These are phyloP conservation scores for Pseudoips prasinana DNA, from an alignment of 2,888 invertebrate genomes.

Conservation along the genomic window DNA sequence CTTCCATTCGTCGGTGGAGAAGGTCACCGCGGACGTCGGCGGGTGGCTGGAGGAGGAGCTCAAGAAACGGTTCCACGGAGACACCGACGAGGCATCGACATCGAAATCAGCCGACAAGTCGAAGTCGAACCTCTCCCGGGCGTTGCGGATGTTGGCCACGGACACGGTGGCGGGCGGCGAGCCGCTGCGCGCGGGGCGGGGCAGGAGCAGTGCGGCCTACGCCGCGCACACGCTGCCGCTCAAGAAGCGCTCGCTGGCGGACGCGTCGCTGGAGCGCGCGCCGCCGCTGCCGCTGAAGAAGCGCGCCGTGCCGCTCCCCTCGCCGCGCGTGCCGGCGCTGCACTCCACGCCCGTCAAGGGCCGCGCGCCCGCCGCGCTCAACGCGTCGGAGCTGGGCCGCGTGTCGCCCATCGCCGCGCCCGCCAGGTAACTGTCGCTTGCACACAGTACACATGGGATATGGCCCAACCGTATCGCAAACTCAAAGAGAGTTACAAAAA, in stretches of 20 bases:
- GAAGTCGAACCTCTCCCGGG: too few species aligned
- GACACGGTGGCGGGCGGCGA: conserved; percentile 47
- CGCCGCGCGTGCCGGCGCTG: conserved; percentile 42
- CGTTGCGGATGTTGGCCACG: conserved; percentile 48
- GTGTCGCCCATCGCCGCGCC: conserved; percentile 56
- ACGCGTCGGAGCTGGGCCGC: conserved; percentile 46
- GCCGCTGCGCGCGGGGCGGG: conserved; percentile 37
- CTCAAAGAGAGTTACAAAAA: too few species aligned
- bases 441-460: too few species aligned
- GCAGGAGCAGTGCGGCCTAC: conserved; percentile 36
- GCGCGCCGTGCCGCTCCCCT: conserved; percentile 57
- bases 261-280: conserved; percentile 1
- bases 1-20: conserved; percentile 42
- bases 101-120: conserved; percentile 27
- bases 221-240: conserved; percentile 51
- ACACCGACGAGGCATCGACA: conserved; percentile 17
- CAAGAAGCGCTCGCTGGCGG: conserved; percentile 57
- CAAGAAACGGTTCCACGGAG: conserved; percentile 35
- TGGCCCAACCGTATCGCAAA: too few species aligned
- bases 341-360: conserved; percentile 69
- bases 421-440: too few species aligned
- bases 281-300: conserved; percentile 55
- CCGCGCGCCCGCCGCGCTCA: conserved; percentile 26
- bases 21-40: conserved; percentile 47
- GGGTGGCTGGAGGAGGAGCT: conserved; percentile 55